Evolutionary conservation across 1,140 invertebrate genomes (phyloP).

Genomic region (Anastrepha ludens): DNA sequence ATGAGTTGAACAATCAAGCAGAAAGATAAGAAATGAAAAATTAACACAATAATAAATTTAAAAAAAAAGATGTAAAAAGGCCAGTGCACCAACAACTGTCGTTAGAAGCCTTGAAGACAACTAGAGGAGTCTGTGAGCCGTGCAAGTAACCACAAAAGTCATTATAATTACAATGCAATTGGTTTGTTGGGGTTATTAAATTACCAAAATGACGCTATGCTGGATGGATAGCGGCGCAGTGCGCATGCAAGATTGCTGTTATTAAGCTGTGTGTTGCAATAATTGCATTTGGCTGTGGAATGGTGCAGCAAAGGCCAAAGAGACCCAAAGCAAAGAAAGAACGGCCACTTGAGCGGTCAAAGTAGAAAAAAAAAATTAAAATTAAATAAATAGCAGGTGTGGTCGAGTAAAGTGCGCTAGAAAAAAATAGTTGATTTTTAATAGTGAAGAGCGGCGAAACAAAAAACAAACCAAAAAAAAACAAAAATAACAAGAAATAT

Average conservation of each 20-base stretch:
- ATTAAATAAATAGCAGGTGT: neutral
- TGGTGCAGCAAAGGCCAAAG: neutral
- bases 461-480: neutral
- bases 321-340: neutral
- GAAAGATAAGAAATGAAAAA: constrained; percentile 51
- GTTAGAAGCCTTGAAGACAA: constrained; percentile 1
- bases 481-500: too few species aligned
- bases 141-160: constrained; percentile 44
- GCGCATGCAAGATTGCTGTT: constrained; percentile 4
- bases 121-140: neutral
- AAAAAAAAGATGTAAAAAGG: neutral
- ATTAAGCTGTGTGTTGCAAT: constrained; percentile 31
- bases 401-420: neutral
- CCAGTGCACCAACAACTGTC: neutral
- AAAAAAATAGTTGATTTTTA: neutral
- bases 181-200: constrained; percentile 52
- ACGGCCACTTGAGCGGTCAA: neutral
- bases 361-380: neutral
- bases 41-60: constrained; percentile 46
- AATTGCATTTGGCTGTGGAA: neutral
- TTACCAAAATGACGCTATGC: constrained; percentile 39
- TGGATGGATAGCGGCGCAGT: too few species aligned
- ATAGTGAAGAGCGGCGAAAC: neutral
- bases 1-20: constrained; percentile 38
- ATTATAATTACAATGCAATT: constrained; percentile 54